These are phyloP conservation scores for Tiliqua scincoides DNA, from an alignment of 2,113 vertebrate species.

Conservation along the genomic window DNA sequence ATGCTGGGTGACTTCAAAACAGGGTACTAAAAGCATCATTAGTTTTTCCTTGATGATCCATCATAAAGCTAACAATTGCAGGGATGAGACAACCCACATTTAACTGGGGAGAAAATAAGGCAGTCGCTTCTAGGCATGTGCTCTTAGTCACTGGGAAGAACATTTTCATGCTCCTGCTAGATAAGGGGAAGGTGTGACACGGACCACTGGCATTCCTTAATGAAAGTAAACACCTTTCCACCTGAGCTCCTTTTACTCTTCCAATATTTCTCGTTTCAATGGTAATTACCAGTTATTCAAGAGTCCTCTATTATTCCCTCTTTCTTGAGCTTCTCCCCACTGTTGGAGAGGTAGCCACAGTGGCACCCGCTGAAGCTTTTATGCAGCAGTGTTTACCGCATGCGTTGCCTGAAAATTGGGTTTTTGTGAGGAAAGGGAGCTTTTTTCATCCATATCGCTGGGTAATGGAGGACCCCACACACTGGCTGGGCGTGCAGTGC, in stretches of 20 bases:
- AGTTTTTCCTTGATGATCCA: constrained; percentile 21
- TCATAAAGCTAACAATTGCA: neutral
- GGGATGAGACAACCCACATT: neutral
- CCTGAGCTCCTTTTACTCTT: neutral
- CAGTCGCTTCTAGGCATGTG: accelerated
- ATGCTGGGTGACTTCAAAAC: constrained; percentile 9
- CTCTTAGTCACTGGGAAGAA: neutral
- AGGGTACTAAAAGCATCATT: neutral
- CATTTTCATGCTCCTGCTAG: neutral
- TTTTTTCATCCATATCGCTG: neutral
- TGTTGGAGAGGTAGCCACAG: neutral
- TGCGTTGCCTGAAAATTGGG: neutral
- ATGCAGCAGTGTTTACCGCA: accelerated
- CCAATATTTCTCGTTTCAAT: neutral
- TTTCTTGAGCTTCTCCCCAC: neutral
- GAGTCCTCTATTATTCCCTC: neutral
- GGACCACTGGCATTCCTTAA: constrained; percentile 30
- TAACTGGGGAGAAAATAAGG: constrained; percentile 24
- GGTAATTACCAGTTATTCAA: constrained; percentile 8
- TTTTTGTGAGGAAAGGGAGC: neutral
- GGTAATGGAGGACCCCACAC: neutral
- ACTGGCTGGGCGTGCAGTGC: neutral
- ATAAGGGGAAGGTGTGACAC: neutral
- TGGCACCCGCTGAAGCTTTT: neutral
- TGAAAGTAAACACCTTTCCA: neutral